A percentile compares a stretch with the other conserved stretches of the same genome.
These are phyloP conservation scores for Onychostruthus taczanowskii DNA, from an alignment of 2,113 vertebrate genomes.

Conservation along the genomic window DNA sequence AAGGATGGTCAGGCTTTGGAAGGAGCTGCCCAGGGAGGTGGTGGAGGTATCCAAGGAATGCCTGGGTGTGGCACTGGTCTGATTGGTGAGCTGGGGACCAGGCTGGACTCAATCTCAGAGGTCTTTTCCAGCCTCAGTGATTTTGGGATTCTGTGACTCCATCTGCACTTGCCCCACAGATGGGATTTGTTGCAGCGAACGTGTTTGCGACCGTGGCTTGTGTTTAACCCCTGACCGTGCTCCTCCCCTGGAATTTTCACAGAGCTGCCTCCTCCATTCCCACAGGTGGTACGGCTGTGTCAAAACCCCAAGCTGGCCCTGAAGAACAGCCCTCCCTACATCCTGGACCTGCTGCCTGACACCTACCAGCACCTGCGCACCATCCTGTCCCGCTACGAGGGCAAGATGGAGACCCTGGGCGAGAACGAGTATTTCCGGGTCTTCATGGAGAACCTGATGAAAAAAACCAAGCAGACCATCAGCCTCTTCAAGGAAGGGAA, in stretches of 20 bases:
- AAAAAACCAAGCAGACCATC: slow-evolving; percentile 99
- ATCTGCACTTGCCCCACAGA: background rate
- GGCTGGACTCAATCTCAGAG: rapidly evolving
- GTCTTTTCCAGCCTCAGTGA: background rate
- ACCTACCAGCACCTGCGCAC: slow-evolving; percentile 97
- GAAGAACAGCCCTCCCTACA: slow-evolving; percentile 99
- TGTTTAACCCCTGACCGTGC: rapidly evolving
- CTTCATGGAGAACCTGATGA: slow-evolving; percentile 98
- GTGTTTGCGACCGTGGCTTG: rapidly evolving
- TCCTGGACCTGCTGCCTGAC: slow-evolving; percentile 95
- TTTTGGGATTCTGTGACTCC: background rate
- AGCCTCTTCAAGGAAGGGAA: slow-evolving; percentile 99
- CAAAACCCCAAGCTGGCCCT: slow-evolving; percentile 96
- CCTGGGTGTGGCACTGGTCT: background rate
- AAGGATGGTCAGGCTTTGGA: background rate
- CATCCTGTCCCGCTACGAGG: slow-evolving; percentile 93
- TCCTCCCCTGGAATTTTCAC: background rate
- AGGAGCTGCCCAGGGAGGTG: background rate
- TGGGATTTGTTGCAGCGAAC: rapidly evolving
- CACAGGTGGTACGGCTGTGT: slow-evolving; percentile 93
- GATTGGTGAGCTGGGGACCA: background rate
- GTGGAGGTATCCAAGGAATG: background rate
- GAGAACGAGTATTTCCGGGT: slow-evolving; percentile 98
- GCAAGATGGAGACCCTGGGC: slow-evolving; percentile 96
- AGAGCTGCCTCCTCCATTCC: background rate